Conservation (phyloP, 2,888 invertebrate genomes). For the Chrysomela aeneicollis region DNA sequence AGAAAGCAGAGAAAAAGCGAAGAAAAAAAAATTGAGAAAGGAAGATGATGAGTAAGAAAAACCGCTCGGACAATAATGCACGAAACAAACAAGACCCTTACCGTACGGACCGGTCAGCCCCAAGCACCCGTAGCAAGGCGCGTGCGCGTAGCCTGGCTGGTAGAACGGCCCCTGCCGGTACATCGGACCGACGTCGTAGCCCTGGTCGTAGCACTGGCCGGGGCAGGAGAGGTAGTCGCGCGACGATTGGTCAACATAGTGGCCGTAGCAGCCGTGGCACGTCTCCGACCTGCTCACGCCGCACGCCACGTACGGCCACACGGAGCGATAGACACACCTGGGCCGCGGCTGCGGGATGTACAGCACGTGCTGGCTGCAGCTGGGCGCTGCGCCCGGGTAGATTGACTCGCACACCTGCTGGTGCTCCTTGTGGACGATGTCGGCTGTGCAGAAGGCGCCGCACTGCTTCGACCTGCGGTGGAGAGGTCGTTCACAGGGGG, state of each 20-base stretch:
- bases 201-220: conserved; percentile 55
- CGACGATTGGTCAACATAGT: conserved; percentile 45
- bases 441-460: conserved; percentile 53
- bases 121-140: conserved; percentile 35
- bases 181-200: conserved; percentile 49
- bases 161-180: conserved; percentile 53
- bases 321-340: conserved; percentile 53
- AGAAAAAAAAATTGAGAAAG: no score
- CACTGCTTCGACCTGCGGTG: conserved; percentile 55
- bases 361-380: conserved; percentile 52
- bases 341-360: conserved; percentile 59
- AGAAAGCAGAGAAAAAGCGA: no score
- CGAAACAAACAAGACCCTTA: no score
- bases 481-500: no score
- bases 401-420: conserved; percentile 44
- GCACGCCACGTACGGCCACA: conserved; percentile 59
- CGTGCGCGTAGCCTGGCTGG: conserved; percentile 46
- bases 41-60: no score
- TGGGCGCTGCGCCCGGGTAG: conserved; percentile 38
- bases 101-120: conserved; percentile 27
- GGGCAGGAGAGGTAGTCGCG: conserved; percentile 43
- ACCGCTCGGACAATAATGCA: no score
- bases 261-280: conserved; percentile 58
- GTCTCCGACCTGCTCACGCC: conserved; percentile 43
- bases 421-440: conserved; percentile 56